Evolutionary conservation across 2,797 vertebrate genomes (phyloP), one percentile per base, ranked within the genome.

Genomic region (Pangasius krempfi): DNA sequence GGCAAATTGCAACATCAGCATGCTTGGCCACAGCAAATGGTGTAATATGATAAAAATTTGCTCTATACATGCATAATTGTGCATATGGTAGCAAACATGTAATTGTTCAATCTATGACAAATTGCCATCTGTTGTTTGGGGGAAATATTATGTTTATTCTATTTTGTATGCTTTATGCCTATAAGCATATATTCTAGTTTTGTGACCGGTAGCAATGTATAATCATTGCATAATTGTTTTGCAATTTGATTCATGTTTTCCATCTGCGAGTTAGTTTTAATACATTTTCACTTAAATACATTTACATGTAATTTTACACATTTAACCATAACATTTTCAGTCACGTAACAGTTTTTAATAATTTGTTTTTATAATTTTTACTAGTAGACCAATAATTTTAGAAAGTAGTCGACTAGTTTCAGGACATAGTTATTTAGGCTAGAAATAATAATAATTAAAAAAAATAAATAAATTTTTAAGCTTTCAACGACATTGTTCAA

Each of bases 1-100:
- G 16, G 47, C 40, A 68, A 75, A 88, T 76, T 62, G 80, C 72
- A 70, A 58, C 83, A 58, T 85, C 75, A 79, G 66, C 52, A 78
- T 47, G n/a, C 80, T 60, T 75, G n/a, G 82, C 68, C 50, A 58
- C 62, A 54, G 76, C n/a, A 73, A 83, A 83, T 44, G 68, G 3
- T 13, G 66, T 22, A 79, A 47, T 85, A 85, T 86, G 62, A 47
- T 81, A 22, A 54, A 20, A 25, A 58, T 58, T 33, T 56, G 9
- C 10, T 60, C 20, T 13, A 25, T 81, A 25, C 60, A 22, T 79
- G 33, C 54, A 58, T 84, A n/a, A 84, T 78, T 56, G 81, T 54
- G 33, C 47, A 68, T 88, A 54, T 33, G 76, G 14, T 54, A 79
- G 6, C 22, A 84, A 85, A 85, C 30, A 22, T 56, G 25, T 79